These are phyloP conservation scores for Coptotermes formosanus DNA, from an alignment of 1,140 invertebrate genomes.

Conservation along the genomic window DNA sequence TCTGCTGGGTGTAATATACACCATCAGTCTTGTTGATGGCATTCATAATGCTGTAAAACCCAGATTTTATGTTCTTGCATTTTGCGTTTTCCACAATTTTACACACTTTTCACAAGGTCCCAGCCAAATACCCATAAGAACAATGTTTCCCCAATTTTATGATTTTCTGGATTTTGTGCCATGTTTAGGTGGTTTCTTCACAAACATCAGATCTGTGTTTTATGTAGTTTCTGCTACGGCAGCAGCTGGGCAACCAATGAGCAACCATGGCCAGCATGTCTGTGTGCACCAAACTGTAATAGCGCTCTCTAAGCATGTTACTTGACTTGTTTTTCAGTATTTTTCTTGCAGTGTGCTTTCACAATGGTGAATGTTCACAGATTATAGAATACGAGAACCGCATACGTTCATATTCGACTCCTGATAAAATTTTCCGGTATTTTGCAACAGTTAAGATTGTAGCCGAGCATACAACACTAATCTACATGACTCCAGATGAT, in stretches of 20 bases:
- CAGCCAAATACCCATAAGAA: no score
- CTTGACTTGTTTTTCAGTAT: constrained; percentile 37
- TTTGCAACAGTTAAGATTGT: constrained; percentile 95
- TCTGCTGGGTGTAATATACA: no score
- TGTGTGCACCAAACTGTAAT: no score
- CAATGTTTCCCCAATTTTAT: no score
- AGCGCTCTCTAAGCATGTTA: no score
- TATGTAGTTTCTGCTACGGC: neutral
- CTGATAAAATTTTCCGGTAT: constrained; percentile 99
- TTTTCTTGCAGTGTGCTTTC: neutral
- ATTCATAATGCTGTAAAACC: neutral
- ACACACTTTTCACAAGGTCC: no score
- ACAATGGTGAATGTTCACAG: constrained; percentile 54
- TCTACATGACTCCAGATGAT: constrained; percentile 98
- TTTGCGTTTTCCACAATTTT: no score
- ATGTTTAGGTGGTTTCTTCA: no score
- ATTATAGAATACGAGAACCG: constrained; percentile 99
- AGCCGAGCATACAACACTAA: constrained; percentile 69
- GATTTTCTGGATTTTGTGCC: no score
- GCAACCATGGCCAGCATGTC: constrained; percentile 35
- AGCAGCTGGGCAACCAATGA: constrained; percentile 34
- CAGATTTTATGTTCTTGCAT: no score
- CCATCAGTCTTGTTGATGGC: neutral
- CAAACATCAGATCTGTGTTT: no score
- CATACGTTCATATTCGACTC: constrained; percentile 91